Evolutionary conservation across 2,113 vertebrate genomes (phyloP).

Genomic region (Pseudorasbora parva): DNA sequence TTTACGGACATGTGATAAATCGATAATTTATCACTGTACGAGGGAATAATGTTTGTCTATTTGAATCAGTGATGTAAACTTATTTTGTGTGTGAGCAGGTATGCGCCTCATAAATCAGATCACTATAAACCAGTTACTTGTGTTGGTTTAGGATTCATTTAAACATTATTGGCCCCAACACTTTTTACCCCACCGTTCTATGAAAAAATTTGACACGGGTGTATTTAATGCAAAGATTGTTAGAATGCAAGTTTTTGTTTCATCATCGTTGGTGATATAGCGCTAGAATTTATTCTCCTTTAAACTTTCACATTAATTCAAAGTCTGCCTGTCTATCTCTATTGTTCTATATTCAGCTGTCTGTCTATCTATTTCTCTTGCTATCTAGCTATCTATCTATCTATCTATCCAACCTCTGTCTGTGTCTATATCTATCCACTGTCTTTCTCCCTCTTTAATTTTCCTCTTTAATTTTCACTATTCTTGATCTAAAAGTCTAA

Average conservation of each 20-base stretch:
- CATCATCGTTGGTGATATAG: background rate
- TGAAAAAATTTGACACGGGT: background rate
- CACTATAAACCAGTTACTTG: background rate
- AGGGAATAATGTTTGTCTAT: constrained; percentile 35
- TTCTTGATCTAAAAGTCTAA: background rate
- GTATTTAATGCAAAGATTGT: background rate
- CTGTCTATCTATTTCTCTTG: background rate
- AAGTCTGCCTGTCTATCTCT: background rate
- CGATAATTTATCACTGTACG: constrained; percentile 51
- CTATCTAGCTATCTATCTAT: background rate
- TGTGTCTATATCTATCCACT: background rate
- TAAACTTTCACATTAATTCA: background rate
- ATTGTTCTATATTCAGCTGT: background rate
- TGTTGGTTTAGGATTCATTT: background rate
- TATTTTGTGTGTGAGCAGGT: background rate
- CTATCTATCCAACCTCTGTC: background rate
- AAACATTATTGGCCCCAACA: background rate
- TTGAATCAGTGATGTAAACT: constrained; percentile 26
- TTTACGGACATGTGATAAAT: constrained; percentile 6
- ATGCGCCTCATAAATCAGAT: background rate
- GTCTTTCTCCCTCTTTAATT: background rate
- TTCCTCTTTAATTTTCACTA: no score
- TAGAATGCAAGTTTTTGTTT: background rate
- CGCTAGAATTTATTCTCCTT: background rate
- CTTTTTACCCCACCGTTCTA: background rate